Evolutionary conservation across 1,140 invertebrate species (phyloP).

Genomic region (Semibalanus balanoides): DNA sequence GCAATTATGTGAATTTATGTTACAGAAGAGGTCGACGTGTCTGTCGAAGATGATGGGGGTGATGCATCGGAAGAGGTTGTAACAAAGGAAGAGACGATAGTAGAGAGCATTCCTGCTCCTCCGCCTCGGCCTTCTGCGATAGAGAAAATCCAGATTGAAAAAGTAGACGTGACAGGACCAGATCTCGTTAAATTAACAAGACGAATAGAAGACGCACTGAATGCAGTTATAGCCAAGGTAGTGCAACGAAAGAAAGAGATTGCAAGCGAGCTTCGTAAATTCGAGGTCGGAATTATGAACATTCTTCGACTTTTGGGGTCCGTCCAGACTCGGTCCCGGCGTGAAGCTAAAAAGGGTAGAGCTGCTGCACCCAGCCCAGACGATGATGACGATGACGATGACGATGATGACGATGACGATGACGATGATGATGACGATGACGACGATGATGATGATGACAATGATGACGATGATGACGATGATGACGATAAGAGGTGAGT

Average conservation of each 20-base stretch:
- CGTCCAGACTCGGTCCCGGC: not conserved
- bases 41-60: not conserved
- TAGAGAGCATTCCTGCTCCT: not conserved
- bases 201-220: not conserved
- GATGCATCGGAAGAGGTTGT: not conserved
- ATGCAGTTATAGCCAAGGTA: not conserved
- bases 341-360: not conserved
- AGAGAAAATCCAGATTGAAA: not conserved
- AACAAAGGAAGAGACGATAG: not conserved
- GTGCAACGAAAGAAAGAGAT: not conserved
- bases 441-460: slow-evolving; percentile 8
- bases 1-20: not conserved
- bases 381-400: slow-evolving; percentile 6
- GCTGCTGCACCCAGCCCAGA: not conserved
- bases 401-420: slow-evolving; percentile 7
- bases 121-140: not conserved
- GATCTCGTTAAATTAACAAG: not conserved
- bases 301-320: not conserved
- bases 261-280: not conserved
- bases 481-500: not conserved
- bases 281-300: not conserved
- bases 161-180: not conserved
- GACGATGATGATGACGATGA: slow-evolving; percentile 8
- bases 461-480: slow-evolving; percentile 10
- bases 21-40: not conserved